Conservation (phyloP, 2,888 invertebrate species). For the Himalopsyche kuldschensis region DNA sequence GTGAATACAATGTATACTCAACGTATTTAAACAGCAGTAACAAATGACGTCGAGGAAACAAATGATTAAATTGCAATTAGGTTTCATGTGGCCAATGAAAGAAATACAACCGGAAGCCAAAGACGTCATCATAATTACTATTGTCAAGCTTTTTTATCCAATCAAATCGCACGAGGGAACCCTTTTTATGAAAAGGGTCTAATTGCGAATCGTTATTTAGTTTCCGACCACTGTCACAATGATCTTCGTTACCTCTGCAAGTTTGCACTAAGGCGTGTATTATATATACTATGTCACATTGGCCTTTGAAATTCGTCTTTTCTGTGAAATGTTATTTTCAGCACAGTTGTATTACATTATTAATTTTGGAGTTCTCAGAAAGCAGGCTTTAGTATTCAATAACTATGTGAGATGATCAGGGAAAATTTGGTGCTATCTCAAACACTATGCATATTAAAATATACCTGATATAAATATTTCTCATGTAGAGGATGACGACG, state of each 20-base stretch:
- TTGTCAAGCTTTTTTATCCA: slow-evolving; percentile 1
- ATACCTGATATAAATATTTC: no score
- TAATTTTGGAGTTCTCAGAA: not conserved
- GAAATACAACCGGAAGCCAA: not conserved
- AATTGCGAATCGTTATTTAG: not conserved
- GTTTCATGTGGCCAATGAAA: not conserved
- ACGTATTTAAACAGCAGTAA: not conserved
- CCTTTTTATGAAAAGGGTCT: not conserved
- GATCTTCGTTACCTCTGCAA: not conserved
- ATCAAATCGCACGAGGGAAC: not conserved
- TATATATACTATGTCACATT: not conserved
- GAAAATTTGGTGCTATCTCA: no score
- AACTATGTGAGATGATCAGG: no score
- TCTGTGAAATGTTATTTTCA: not conserved
- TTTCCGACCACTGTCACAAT: not conserved
- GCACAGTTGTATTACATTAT: not conserved
- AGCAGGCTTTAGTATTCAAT: no score
- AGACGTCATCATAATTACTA: not conserved
- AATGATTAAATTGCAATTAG: not conserved
- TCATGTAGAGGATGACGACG: no score
- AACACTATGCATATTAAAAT: no score
- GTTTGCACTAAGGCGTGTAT: not conserved
- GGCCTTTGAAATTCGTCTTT: not conserved
- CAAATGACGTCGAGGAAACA: not conserved
- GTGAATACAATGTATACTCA: not conserved